Base-by-base conservation (phyloP, 2,888 invertebrate genomes). In the Drosophila eohydei region DNA sequence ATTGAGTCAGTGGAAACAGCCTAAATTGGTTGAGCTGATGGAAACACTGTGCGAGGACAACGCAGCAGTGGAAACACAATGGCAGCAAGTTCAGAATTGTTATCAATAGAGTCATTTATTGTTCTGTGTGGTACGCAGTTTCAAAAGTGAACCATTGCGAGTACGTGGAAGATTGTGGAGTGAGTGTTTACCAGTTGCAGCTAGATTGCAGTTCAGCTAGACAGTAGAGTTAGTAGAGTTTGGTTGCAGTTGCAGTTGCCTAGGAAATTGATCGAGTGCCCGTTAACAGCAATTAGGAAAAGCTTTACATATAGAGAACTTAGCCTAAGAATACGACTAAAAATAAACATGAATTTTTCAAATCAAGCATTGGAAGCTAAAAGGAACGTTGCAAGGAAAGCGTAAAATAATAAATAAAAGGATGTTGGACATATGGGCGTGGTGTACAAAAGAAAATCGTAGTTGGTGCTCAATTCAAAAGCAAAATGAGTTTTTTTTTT, bases 241-340 rank as follows among this genome's bases (percentile, higher is more conserved):
- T 46, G 6, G 46, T 46, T 46, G 46, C 46, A 46, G 48, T 48
- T 74, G 68, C 74, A 74, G 55, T 66, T 74, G 57, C 63, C 74
- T 74, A 64, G 36, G 34, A 59, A 60, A 51, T 54, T 41, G n/a
- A 65, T 58, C 41, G 43, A 40, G 70, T 75, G 75, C 65, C 71
- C 62, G 52, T 71, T 60, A 66, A 48, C 46, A 56, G 64, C 48
- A 40, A 32, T 72, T 70, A 59, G 50, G 41, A 43, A 48, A 62
- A 74, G 54, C 55, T 58, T 59, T 57, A 44, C 57, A 74, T 21
- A 66, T 41, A 50, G 48, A 77, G 67, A 59, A 59, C 74, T 70
- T 73, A 78, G 52, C 38, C 78, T 83, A 76, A 51, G 32, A 59
- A 65, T 62, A 78, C 57, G 65, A 43, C 43, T 50, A 58, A 38